Evolutionary conservation across 1,140 invertebrate genomes (phyloP).

Genomic region (Amphibalanus amphitrite): DNA sequence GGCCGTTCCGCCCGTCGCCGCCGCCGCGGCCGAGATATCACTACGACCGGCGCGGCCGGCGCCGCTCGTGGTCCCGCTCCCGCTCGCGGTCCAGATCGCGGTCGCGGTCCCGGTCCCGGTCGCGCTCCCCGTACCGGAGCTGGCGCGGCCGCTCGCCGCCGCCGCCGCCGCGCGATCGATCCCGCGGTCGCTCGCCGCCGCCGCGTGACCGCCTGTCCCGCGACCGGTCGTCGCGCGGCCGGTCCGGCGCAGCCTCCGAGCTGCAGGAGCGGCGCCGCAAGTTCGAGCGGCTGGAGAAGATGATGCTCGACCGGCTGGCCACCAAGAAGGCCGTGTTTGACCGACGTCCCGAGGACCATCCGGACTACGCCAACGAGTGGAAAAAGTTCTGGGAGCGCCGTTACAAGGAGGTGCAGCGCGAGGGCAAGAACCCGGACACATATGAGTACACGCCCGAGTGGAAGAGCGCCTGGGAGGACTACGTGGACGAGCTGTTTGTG

Average conservation of each 20-base stretch:
- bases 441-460: constrained; percentile 73
- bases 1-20: too few relatives aligned
- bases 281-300: not conserved
- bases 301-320: constrained; percentile 1
- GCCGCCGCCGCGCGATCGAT: not conserved
- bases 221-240: too few relatives aligned
- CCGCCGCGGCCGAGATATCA: too few relatives aligned
- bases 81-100: too few relatives aligned
- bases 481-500: constrained; percentile 54
- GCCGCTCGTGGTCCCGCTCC: too few relatives aligned
- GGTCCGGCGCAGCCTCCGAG: not conserved
- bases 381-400: constrained; percentile 64
- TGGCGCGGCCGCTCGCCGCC: not conserved
- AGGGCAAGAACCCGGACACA: constrained; percentile 51
- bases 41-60: too few relatives aligned
- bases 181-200: not conserved
- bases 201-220: too few relatives aligned
- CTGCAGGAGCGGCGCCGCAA: not conserved
- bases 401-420: constrained; percentile 57
- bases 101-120: not conserved
- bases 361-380: constrained; percentile 66
- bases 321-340: constrained; percentile 32
- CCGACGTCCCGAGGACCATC: constrained; percentile 68
- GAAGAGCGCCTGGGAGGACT: constrained; percentile 61
- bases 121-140: not conserved